A percentile compares a stretch with the other conserved stretches of the same genome.
Conservation (phyloP, 2,797 vertebrate species). For the Craterocephalus amniculus region DNA sequence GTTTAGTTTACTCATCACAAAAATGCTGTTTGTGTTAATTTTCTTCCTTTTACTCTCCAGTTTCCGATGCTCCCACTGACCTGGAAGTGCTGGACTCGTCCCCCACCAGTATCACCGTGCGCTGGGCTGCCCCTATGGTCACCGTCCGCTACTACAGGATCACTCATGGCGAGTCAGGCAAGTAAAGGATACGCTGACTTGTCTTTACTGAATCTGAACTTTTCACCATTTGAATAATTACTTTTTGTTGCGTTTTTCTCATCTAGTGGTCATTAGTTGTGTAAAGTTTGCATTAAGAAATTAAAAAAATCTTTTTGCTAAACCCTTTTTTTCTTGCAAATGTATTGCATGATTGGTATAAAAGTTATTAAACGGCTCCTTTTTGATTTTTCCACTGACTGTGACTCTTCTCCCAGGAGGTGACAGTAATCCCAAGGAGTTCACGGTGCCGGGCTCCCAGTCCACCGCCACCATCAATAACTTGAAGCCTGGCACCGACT, state of each 20-base stretch:
- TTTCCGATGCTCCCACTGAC: constrained; percentile 94
- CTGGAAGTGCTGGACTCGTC: constrained; percentile 88
- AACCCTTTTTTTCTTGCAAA: too few relatives aligned
- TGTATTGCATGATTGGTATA: not conserved
- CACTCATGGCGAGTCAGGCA: constrained; percentile 92
- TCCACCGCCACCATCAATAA: constrained; percentile 89
- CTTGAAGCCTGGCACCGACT: constrained; percentile 91
- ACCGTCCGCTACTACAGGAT: constrained; percentile 97
- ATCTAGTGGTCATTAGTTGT: not conserved
- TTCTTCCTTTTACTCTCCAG: constrained; percentile 64
- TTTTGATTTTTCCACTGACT: not conserved
- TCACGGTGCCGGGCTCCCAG: constrained; percentile 91
- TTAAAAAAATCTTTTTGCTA: too few relatives aligned
- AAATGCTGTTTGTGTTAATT: not conserved
- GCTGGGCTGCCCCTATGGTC: constrained; percentile 95
- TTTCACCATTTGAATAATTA: not conserved
- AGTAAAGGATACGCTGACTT: not conserved
- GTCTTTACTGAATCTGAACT: not conserved
- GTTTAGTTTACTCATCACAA: not conserved
- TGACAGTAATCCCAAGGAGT: constrained; percentile 87
- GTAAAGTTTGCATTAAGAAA: not conserved
- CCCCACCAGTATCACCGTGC: constrained; percentile 89
- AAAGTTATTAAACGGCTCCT: not conserved
- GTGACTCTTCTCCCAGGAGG: constrained; percentile 79
- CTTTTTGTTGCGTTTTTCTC: not conserved